Conservation (phyloP, 2,797 vertebrate genomes). For the Melopsittacus undulatus region DNA sequence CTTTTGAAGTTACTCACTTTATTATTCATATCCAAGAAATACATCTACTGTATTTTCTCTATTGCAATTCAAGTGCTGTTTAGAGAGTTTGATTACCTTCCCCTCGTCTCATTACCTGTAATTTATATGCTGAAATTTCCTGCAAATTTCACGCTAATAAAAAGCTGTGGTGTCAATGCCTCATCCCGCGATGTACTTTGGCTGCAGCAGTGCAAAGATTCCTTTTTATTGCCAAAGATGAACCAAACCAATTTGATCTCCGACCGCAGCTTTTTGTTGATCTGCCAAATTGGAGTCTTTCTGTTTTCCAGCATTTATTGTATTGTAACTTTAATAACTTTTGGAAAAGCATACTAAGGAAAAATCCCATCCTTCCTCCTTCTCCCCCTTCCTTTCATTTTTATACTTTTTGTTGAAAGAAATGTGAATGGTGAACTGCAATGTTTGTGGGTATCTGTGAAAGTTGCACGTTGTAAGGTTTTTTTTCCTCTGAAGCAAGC, state of each 20-base stretch:
- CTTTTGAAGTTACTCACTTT: conserved; percentile 78
- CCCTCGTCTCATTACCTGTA: conserved; percentile 64
- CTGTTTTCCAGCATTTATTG: conserved; percentile 58
- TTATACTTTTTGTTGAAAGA: conserved; percentile 43
- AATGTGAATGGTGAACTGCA: conserved; percentile 59
- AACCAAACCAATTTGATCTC: conserved; percentile 58
- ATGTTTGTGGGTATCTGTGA: conserved; percentile 52
- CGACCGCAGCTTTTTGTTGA: conserved; percentile 45
- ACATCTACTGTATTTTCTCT: conserved; percentile 78
- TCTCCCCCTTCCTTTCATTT: background rate
- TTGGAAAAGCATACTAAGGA: background rate
- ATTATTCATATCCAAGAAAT: conserved; percentile 74
- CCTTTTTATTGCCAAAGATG: conserved; percentile 78
- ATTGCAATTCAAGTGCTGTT: conserved; percentile 73
- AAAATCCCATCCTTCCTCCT: background rate
- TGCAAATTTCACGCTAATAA: conserved; percentile 53
- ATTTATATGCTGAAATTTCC: conserved; percentile 75
- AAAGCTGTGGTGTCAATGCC: conserved; percentile 58
- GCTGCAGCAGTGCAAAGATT: conserved; percentile 69
- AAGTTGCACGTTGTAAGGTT: conserved; percentile 42
- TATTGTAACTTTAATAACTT: conserved; percentile 59
- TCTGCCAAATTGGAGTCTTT: conserved; percentile 60
- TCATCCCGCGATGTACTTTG: conserved; percentile 65
- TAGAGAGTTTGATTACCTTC: conserved; percentile 75
- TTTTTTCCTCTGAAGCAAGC: conserved; percentile 1